Percentiles rank a stretch among this genome's conserved stretches.
These are phyloP conservation scores for Drosophila tropicalis DNA, from an alignment of 1,140 invertebrate species.

Conservation along the genomic window DNA sequence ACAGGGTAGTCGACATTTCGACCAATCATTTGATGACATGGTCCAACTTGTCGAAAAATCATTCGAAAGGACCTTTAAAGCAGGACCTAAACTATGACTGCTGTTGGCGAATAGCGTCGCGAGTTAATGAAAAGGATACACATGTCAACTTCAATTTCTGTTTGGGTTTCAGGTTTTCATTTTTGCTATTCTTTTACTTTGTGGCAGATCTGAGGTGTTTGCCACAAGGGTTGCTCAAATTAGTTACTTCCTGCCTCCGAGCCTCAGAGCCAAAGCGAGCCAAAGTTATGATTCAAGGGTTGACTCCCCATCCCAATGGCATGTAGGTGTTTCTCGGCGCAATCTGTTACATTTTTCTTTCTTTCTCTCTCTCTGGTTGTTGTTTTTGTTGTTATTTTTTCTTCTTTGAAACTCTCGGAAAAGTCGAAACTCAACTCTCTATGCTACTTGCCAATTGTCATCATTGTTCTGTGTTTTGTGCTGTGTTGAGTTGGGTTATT, in stretches of 20 bases:
- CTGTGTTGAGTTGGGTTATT: slow-evolving; percentile 17
- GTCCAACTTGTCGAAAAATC: slow-evolving; percentile 41
- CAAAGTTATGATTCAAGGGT: slow-evolving; percentile 46
- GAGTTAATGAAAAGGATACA: slow-evolving; percentile 83
- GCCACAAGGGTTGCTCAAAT: slow-evolving; percentile 78
- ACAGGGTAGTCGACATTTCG: neutral
- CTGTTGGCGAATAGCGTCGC: slow-evolving; percentile 58
- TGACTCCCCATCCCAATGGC: slow-evolving; percentile 41
- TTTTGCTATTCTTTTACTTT: slow-evolving; percentile 35
- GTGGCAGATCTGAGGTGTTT: slow-evolving; percentile 59
- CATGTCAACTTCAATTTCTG: slow-evolving; percentile 82
- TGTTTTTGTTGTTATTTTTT: too few relatives aligned
- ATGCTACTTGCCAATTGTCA: slow-evolving; percentile 48
- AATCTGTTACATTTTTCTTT: slow-evolving; percentile 78
- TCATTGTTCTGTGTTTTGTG: slow-evolving; percentile 45
- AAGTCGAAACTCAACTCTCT: slow-evolving; percentile 13
- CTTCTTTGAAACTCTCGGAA: neutral
- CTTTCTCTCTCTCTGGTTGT: slow-evolving; percentile 1
- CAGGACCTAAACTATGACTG: slow-evolving; percentile 37
- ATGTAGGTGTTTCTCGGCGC: slow-evolving; percentile 68
- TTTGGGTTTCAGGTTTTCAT: slow-evolving; percentile 40
- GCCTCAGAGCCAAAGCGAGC: slow-evolving; percentile 6
- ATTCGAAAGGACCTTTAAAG: slow-evolving; percentile 38
- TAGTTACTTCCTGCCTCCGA: slow-evolving; percentile 69
- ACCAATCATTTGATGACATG: neutral